A percentile compares a stretch with the other conserved stretches of the same genome.
Conservation (phyloP, 2,797 vertebrate species). For the Sebastes steindachneri region DNA sequence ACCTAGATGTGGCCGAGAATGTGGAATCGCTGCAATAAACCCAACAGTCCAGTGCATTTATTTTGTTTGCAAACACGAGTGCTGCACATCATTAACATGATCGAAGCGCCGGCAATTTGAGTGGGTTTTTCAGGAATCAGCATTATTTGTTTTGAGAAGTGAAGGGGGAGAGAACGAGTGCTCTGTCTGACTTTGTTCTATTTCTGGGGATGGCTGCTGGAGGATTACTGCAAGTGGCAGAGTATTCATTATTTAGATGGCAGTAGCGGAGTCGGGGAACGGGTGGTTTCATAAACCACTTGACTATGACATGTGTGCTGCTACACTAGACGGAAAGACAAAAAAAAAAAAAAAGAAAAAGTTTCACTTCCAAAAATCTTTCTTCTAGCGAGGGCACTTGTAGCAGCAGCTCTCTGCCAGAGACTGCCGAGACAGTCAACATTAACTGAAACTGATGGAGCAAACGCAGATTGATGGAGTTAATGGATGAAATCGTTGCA, state of each 20-base stretch:
- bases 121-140: constrained; percentile 56
- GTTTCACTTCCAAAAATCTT: constrained; percentile 53
- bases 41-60: background rate
- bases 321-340: constrained; percentile 59
- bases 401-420: constrained; percentile 57
- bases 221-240: constrained; percentile 83
- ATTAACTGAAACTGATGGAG: constrained; percentile 72
- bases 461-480: constrained; percentile 73
- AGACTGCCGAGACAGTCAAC: constrained; percentile 53
- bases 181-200: constrained; percentile 78
- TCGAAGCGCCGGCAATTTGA: constrained; percentile 30
- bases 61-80: constrained; percentile 7
- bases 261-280: constrained; percentile 69
- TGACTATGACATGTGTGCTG: constrained; percentile 78
- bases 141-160: constrained; percentile 78
- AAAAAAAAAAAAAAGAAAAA: constrained; percentile 37
- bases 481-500: constrained; percentile 68
- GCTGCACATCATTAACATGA: constrained; percentile 32
- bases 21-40: constrained; percentile 42
- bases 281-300: constrained; percentile 81
- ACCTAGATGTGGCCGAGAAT: constrained; percentile 60
- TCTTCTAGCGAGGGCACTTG: constrained; percentile 58
- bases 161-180: constrained; percentile 59
- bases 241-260: constrained; percentile 86
- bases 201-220: constrained; percentile 78